phyloP scores from a whole-genome alignment of 2,113 vertebrate genomes.

The Etheostoma spectabile region DNA sequence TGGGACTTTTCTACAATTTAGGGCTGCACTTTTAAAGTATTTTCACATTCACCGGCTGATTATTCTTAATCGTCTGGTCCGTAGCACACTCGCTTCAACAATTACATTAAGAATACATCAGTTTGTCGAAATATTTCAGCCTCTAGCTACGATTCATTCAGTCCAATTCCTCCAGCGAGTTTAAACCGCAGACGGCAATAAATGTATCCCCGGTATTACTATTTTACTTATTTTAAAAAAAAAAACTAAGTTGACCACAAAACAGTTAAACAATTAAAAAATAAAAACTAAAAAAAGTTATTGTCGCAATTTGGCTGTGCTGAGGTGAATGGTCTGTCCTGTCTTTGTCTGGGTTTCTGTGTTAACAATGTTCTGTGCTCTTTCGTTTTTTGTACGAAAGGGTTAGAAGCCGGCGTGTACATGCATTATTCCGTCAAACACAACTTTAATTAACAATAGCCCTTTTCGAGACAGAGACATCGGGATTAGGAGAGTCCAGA shows the following conservation, averaged over 20 bases:
- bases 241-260: background rate
- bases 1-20: constrained; percentile 2
- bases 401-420: constrained; percentile 56
- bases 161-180: background rate
- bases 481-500: constrained; percentile 28
- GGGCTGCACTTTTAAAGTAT: background rate
- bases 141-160: background rate
- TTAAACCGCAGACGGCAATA: constrained; percentile 8
- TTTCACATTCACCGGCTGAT: background rate
- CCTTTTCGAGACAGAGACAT: constrained; percentile 29
- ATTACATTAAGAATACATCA: background rate
- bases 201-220: constrained; percentile 17
- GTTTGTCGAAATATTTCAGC: background rate
- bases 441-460: constrained; percentile 65
- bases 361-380: constrained; percentile 61
- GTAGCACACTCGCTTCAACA: background rate
- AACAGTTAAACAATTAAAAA: constrained; percentile 16
- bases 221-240: constrained; percentile 27
- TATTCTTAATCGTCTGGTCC: background rate
- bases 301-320: constrained; percentile 40
- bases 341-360: constrained; percentile 54
- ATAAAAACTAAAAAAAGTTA: background rate
- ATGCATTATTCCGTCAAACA: constrained; percentile 46
- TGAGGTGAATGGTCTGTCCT: constrained; percentile 58
- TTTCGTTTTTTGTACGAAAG: constrained; percentile 64